Percentiles rank a stretch among this genome's conserved stretches.
Conservation (phyloP, 2,797 vertebrate genomes). For the Linurgus olivaceus region DNA sequence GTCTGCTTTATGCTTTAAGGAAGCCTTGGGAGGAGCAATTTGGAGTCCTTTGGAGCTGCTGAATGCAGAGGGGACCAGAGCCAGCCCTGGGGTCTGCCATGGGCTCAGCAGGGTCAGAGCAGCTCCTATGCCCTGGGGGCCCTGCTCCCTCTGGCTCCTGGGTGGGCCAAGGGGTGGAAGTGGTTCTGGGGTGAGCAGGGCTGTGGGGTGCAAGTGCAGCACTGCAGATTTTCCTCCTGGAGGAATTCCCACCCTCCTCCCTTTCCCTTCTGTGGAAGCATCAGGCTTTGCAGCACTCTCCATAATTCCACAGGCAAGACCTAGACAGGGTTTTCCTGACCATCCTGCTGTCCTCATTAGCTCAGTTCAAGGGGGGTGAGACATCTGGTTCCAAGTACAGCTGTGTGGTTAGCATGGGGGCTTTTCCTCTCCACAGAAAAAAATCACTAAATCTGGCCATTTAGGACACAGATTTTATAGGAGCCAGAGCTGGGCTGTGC, state of each 20-base stretch:
- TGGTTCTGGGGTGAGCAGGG: not conserved
- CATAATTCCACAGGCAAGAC: not conserved
- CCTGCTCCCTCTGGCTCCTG: not conserved
- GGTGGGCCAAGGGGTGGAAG: not conserved
- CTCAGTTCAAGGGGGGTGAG: not conserved
- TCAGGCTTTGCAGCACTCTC: not conserved
- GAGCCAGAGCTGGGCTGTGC: slow-evolving; percentile 8
- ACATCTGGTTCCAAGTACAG: slow-evolving; percentile 35
- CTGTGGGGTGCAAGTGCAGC: not conserved
- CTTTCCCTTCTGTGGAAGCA: not conserved
- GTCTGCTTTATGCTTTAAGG: not conserved
- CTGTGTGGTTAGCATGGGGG: not conserved
- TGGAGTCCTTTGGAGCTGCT: not conserved
- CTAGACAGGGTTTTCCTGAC: not conserved
- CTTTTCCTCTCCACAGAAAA: not conserved
- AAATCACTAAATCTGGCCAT: not conserved
- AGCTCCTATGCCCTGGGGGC: not conserved
- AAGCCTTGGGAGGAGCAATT: not conserved
- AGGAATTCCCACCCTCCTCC: not conserved
- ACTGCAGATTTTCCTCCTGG: not conserved
- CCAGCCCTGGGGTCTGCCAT: not conserved
- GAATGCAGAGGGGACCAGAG: not conserved
- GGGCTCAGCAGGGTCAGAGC: not conserved
- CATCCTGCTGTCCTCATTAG: not conserved
- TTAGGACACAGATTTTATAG: slow-evolving; percentile 26